phyloP scores from a whole-genome alignment of 2,888 invertebrate genomes.

The Leistus spinibarbis region DNA sequence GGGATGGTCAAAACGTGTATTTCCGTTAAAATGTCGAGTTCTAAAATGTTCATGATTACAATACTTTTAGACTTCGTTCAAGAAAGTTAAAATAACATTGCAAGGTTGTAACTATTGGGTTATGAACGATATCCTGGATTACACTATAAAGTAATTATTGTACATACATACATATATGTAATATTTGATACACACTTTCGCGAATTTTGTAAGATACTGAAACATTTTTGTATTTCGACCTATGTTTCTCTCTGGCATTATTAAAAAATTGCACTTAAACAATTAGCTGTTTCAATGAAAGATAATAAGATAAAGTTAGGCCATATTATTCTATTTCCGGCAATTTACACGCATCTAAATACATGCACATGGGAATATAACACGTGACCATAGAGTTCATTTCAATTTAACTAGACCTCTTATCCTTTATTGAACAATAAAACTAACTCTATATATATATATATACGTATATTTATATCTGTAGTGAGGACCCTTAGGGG shows the following conservation, averaged over 20 bases:
- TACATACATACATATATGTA: background rate
- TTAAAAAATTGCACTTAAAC: too few relatives aligned
- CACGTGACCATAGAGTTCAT: background rate
- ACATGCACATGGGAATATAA: background rate
- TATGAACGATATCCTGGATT: background rate
- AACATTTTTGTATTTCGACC: too few relatives aligned
- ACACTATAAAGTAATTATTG: slow-evolving; percentile 7
- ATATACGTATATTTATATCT: too few relatives aligned
- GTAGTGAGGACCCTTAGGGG: too few relatives aligned
- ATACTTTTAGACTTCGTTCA: too few relatives aligned
- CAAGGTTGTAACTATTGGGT: background rate
- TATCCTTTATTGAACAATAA: background rate
- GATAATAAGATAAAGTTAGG: slow-evolving; percentile 21
- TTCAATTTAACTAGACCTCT: background rate
- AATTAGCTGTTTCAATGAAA: slow-evolving; percentile 19
- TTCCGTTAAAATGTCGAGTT: too few relatives aligned
- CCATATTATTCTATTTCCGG: slow-evolving; percentile 29
- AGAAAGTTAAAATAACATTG: background rate
- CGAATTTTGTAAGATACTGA: too few relatives aligned
- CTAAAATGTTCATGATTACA: too few relatives aligned
- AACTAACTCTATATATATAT: background rate
- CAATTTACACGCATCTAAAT: slow-evolving; percentile 22
- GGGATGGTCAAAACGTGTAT: too few relatives aligned
- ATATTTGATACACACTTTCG: too few relatives aligned
- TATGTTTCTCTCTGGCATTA: too few relatives aligned